These are phyloP conservation scores for Ochotona curzoniae DNA, from an alignment of 2,113 vertebrate species.

Conservation along the genomic window DNA sequence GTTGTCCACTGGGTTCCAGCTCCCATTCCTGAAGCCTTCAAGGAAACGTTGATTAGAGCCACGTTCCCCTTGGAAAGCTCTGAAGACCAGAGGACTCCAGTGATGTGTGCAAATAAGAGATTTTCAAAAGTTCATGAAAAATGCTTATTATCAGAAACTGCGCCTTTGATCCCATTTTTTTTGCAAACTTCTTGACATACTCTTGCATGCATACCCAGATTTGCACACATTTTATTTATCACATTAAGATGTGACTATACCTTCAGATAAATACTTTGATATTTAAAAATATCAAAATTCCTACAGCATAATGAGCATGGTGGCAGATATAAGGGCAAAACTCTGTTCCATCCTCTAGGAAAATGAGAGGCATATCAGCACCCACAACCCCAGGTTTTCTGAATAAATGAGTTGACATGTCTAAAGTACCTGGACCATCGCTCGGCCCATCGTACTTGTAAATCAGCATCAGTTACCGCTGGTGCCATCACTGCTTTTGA, in stretches of 20 bases:
- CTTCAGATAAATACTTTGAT: not conserved
- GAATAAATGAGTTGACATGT: not conserved
- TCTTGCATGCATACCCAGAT: too few species aligned
- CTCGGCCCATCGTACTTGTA: not conserved
- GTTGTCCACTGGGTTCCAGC: not conserved
- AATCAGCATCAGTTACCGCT: not conserved
- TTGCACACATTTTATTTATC: not conserved
- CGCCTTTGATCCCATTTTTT: too few species aligned
- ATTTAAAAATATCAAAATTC: not conserved
- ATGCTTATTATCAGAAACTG: too few species aligned
- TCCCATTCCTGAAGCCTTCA: not conserved
- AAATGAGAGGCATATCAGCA: not conserved
- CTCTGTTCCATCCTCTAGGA: not conserved
- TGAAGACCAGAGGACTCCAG: not conserved
- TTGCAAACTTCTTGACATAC: too few species aligned
- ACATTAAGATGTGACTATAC: not conserved
- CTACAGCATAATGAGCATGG: fast-evolving
- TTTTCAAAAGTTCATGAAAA: too few species aligned
- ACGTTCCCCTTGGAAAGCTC: not conserved
- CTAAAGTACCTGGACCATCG: not conserved
- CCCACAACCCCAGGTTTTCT: not conserved
- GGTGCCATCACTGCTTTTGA: too few species aligned
- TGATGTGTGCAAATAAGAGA: too few species aligned
- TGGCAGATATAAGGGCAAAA: fast-evolving
- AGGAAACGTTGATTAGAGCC: not conserved